These are phyloP conservation scores for Parnassius mnemosyne DNA, from an alignment of 2,888 invertebrate genomes.

Conservation along the genomic window DNA sequence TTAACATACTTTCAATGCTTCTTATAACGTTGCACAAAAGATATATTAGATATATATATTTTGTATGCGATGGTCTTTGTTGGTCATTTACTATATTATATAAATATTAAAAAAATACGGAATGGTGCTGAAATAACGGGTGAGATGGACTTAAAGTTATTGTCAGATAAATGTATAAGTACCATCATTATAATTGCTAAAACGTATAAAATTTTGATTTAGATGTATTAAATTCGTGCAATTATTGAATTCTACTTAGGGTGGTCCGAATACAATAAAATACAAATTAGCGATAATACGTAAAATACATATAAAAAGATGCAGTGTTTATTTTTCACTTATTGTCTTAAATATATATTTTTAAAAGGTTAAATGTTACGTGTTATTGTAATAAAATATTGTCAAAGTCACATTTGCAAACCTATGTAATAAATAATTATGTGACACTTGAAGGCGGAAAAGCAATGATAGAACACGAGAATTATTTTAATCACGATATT, in stretches of 20 bases:
- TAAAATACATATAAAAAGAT: neutral
- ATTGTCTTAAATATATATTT: slow-evolving; percentile 8
- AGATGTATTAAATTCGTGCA: neutral
- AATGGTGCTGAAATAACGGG: slow-evolving; percentile 11
- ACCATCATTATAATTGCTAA: too few relatives aligned
- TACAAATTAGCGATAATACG: neutral
- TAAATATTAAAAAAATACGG: neutral
- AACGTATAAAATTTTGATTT: too few relatives aligned
- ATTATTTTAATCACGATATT: too few relatives aligned
- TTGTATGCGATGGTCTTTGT: neutral
- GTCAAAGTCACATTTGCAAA: slow-evolving; percentile 69
- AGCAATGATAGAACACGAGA: slow-evolving; percentile 2
- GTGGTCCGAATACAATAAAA: neutral
- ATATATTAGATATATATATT: too few relatives aligned
- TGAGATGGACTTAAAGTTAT: slow-evolving; percentile 6
- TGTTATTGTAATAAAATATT: slow-evolving; percentile 58
- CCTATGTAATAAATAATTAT: slow-evolving; percentile 22
- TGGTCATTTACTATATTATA: slow-evolving; percentile 10
- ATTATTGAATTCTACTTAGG: neutral
- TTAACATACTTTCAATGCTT: too few relatives aligned
- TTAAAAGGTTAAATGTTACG: slow-evolving; percentile 3
- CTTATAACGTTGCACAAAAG: too few relatives aligned
- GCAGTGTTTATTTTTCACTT: neutral
- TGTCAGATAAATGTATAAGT: slow-evolving; percentile 5
- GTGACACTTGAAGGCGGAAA: neutral